Base-by-base conservation (phyloP, 2,797 vertebrate species). In the Lutjanus argentimaculatus region DNA sequence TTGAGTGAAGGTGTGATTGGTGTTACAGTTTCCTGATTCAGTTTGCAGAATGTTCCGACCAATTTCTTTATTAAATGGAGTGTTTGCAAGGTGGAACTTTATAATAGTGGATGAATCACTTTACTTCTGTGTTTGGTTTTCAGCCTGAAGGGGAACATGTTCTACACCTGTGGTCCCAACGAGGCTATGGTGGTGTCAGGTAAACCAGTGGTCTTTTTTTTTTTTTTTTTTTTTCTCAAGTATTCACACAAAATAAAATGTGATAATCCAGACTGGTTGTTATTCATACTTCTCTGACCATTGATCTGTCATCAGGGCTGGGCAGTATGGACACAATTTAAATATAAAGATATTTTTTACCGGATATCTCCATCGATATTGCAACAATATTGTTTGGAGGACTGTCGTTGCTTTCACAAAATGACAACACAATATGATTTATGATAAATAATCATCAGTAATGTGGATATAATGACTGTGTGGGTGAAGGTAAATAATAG, bases 161-260 rank as follows among this genome's bases (percentile, higher is more conserved):
- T 98, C 88, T 96, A 96, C 92, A 98, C 97, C 16, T 98, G 97
- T 82, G 97, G 97, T 75, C 97, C 97, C 22, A 98, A 98, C 72
- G 97, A 98, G 89, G 97, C 97, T 40, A 98, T 98, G 97, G 97
- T 98, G 88, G 97, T 98, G 83, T 98, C 97, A 72, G 97, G 97
- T 98, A 94, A 90, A 16, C 64, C 1, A 0, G 22, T 46, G n/a
- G 4, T 12, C 46, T 19, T 7, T 43, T 79, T 56, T 8, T 43
- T 11, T 45, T 2, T n/a, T n/a, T n/a, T n/a, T n/a, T n/a, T 10
- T 17, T 22, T n/a, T 67, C 0, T 19, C 6, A 56, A 9, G 30
- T 36, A 36, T 36, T 36, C 4, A 3, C 30, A 36, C 30, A 49
- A 10, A 2, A 16, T 12, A 8, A 2, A 43, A 12, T 3, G 10